Conservation (phyloP, 1,140 invertebrate species). For the Theocolax elegans region DNA sequence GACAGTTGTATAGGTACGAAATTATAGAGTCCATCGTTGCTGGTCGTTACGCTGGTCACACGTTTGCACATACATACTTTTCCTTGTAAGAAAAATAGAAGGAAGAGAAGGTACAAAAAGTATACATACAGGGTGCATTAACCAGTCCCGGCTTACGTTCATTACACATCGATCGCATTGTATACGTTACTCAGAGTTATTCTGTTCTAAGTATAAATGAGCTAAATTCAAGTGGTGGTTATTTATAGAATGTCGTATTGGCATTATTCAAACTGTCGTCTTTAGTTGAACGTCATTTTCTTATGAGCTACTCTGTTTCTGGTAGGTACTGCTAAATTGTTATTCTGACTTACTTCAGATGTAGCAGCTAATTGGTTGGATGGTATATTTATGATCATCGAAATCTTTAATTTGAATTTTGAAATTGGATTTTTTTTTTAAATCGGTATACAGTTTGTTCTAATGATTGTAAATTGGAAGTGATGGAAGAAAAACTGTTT, state of each 20-base stretch:
- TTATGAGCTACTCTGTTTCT: neutral
- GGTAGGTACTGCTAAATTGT: no score
- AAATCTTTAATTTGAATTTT: no score
- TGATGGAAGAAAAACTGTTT: no score
- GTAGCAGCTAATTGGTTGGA: no score
- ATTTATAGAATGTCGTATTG: constrained; percentile 8
- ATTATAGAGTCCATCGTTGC: neutral
- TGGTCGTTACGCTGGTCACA: neutral
- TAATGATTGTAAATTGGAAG: no score
- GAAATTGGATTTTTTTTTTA: no score
- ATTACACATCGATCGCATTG: constrained; percentile 19
- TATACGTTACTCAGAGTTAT: neutral
- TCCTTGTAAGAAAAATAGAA: neutral
- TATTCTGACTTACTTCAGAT: no score
- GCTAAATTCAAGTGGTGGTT: neutral
- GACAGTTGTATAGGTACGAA: constrained; percentile 5
- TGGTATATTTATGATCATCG: no score
- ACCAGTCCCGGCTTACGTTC: neutral
- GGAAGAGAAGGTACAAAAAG: neutral
- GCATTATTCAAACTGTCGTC: neutral
- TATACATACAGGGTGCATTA: neutral
- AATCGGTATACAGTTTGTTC: no score
- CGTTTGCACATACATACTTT: neutral
- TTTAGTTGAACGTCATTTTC: constrained; percentile 13
- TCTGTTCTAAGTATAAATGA: constrained; percentile 3